phyloP scores from a whole-genome alignment of 2,113 vertebrate genomes.

The Ornithorhynchus anatinus region DNA sequence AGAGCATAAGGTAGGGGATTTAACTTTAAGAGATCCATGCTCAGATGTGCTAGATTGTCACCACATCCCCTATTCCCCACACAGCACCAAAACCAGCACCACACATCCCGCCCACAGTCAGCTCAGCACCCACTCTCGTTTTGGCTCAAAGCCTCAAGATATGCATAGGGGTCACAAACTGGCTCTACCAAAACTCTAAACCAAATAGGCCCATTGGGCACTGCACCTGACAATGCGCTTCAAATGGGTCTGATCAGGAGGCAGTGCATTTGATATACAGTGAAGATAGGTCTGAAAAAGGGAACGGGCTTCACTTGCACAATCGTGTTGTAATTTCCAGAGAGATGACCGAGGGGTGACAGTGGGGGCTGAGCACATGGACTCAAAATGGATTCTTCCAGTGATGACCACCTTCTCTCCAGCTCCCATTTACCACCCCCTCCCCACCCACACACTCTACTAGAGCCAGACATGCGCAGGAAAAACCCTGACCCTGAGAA shows the following conservation, averaged over 20 bases:
- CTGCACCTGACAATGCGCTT: not conserved
- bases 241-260: not conserved
- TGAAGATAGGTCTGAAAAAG: constrained; percentile 29
- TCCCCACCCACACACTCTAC: too few relatives aligned
- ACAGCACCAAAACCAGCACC: too few relatives aligned
- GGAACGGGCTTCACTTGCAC: constrained; percentile 40
- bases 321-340: constrained; percentile 25
- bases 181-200: not conserved
- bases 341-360: not conserved
- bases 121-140: too few relatives aligned
- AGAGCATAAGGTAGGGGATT: too few relatives aligned
- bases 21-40: too few relatives aligned
- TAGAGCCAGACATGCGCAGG: too few relatives aligned
- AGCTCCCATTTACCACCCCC: too few relatives aligned
- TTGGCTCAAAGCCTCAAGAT: not conserved
- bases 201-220: not conserved
- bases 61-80: too few relatives aligned
- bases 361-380: not conserved
- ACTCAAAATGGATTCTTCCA: not conserved
- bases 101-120: too few relatives aligned
- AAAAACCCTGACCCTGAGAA: too few relatives aligned
- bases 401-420: not conserved
- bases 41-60: too few relatives aligned
- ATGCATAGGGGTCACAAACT: not conserved
- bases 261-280: not conserved